Conservation (phyloP, 2,888 invertebrate species). For the Euplexia lucipara region DNA sequence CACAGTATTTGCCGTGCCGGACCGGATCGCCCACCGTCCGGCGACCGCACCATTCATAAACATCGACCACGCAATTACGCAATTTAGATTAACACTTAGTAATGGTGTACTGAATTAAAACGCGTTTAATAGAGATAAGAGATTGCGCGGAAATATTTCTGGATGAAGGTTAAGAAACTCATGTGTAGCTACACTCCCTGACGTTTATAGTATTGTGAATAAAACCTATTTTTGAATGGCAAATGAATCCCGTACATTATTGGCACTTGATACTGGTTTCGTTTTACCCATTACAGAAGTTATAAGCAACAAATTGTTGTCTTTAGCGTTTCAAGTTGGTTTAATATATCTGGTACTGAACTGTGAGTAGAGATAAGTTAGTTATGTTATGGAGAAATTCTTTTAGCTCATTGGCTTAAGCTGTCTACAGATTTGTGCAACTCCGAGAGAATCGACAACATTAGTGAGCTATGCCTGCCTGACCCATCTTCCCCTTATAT, state of each 20-base stretch:
- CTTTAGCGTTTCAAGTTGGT: slow-evolving; percentile 30
- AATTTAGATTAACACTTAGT: slow-evolving; percentile 77
- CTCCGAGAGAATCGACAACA: background rate
- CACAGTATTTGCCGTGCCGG: slow-evolving; percentile 77
- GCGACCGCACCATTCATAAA: slow-evolving; percentile 81
- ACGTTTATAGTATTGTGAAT: slow-evolving; percentile 43
- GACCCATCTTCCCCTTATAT: no score
- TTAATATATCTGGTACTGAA: slow-evolving; percentile 30
- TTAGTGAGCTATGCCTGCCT: no score
- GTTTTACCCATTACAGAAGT: slow-evolving; percentile 47
- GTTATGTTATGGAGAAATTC: background rate
- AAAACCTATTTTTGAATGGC: slow-evolving; percentile 41
- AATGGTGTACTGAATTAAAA: slow-evolving; percentile 74
- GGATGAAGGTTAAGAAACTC: slow-evolving; percentile 59
- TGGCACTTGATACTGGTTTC: slow-evolving; percentile 49
- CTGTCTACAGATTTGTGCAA: background rate
- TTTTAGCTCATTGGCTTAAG: background rate
- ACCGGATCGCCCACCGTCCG: slow-evolving; percentile 87
- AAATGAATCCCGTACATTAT: slow-evolving; percentile 39
- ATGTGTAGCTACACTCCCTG: background rate
- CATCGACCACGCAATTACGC: slow-evolving; percentile 83
- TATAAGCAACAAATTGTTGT: slow-evolving; percentile 43
- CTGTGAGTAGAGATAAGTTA: background rate
- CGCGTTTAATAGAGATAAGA: slow-evolving; percentile 67
- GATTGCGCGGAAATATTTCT: slow-evolving; percentile 60